A percentile compares a stretch with the other conserved stretches of the same genome.
Evolutionary conservation across 2,113 vertebrate species (phyloP).

Genomic region (Gyps fulvus): DNA sequence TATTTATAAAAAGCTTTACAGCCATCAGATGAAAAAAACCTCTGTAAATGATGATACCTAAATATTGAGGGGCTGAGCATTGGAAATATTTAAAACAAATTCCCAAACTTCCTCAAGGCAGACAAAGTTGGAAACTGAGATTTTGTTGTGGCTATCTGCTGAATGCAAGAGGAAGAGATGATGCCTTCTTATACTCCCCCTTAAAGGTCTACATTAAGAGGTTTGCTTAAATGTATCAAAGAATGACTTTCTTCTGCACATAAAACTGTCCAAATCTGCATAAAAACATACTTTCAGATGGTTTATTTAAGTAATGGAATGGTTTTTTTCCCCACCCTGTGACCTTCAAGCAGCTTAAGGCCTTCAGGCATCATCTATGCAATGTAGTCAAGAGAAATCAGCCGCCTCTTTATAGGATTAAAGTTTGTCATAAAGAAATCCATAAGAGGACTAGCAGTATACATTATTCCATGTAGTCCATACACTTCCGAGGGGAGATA

Average conservation of each 20-base stretch:
- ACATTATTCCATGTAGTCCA: background rate
- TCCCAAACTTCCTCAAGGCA: background rate
- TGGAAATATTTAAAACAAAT: background rate
- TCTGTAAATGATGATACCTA: background rate
- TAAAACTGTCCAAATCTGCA: background rate
- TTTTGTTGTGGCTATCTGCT: background rate
- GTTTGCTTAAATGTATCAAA: background rate
- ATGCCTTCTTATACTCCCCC: background rate
- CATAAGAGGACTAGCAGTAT: background rate
- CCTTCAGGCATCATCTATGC: background rate
- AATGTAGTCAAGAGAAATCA: background rate
- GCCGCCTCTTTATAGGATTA: background rate
- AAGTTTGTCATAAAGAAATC: background rate
- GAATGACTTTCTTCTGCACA: background rate
- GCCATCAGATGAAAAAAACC: background rate
- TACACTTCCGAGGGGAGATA: background rate
- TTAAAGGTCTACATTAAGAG: background rate
- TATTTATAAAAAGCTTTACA: background rate
- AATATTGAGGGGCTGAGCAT: background rate
- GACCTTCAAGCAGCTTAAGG: background rate
- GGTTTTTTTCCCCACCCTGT: rapidly evolving
- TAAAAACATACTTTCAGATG: background rate
- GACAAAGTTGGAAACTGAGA: background rate
- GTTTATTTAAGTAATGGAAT: background rate
- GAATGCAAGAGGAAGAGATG: background rate